Evolutionary conservation across 2,888 invertebrate genomes (phyloP).

Genomic region (Nomada fucata): DNA sequence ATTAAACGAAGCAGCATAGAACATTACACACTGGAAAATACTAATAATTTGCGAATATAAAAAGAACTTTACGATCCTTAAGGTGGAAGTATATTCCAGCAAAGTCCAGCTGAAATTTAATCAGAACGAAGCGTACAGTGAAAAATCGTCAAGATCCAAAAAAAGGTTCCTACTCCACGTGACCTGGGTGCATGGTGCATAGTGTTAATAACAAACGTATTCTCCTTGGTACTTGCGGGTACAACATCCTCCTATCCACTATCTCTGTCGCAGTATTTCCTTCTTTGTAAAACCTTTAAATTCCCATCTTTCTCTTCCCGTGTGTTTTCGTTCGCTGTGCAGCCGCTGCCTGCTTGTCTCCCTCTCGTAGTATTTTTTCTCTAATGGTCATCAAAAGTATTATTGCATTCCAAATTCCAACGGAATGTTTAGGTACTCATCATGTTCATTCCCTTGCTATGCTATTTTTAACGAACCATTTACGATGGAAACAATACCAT

Average conservation of each 20-base stretch:
- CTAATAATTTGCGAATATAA: not conserved
- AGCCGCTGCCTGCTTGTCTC: too few species aligned
- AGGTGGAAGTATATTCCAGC: conserved; percentile 24
- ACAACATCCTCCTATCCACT: conserved; percentile 26
- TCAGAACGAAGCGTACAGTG: conserved; percentile 58
- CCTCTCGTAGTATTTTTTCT: too few species aligned
- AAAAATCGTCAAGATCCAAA: conserved; percentile 66
- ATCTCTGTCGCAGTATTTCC: conserved; percentile 28
- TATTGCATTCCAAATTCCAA: too few species aligned
- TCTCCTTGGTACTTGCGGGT: conserved; percentile 53
- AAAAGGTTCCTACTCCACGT: conserved; percentile 62
- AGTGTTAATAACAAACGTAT: conserved; percentile 76
- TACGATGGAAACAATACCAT: too few species aligned
- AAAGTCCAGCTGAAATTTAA: conserved; percentile 53
- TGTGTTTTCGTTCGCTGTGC: not conserved
- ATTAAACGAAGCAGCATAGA: too few species aligned
- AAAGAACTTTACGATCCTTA: conserved; percentile 29
- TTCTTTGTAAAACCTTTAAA: conserved; percentile 1
- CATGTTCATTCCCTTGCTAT: too few species aligned
- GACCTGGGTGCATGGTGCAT: conserved; percentile 72
- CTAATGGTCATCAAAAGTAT: too few species aligned
- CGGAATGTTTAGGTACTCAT: too few species aligned
- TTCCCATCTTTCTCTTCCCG: not conserved
- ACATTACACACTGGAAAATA: too few species aligned
- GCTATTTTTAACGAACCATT: too few species aligned